Evolutionary conservation across 2,113 vertebrate species (phyloP), one percentile per base, ranked within the genome.

Genomic region (Hippocampus zosterae): DNA sequence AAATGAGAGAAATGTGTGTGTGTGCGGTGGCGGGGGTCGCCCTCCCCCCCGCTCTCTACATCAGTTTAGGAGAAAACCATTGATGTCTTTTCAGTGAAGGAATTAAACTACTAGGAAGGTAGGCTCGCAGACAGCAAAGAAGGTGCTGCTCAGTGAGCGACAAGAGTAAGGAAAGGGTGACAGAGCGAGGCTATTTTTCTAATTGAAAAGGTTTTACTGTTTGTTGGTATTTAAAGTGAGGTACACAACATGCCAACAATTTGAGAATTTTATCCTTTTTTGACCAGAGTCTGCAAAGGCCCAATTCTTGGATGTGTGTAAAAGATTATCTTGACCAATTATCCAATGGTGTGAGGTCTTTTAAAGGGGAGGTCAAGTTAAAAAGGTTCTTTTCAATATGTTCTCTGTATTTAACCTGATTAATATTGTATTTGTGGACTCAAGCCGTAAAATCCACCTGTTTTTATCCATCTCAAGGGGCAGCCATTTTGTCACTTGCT

Each of bases 31-130:
- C 67, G 75, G 83, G 71, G 75, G 73, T 74, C 85, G 67, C 67
- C 72, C 72, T 61, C 73, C 74, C 82, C 70, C 63, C 73, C 69
- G 76, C 80, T 66, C 73, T 80, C 72, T 61, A 62, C 78, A 81
- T 85, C 78, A 80, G 68, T 59, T 77, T 53, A 66, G 3, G 25
- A 84, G 75, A 73, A 70, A 41, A 12, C 41, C 72, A 86, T 85
- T 73, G 88, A 88, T 88, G 88, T 88, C 83, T 75, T 85, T 81
- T 73, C 77, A 70, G 69, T 29, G 33, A 82, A 71, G 82, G 82
- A 77, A 87, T 83, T 73, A 85, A 83, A 81, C 83, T 80, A 76
- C 65, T 71, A 64, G 73, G 72, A 73, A 56, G 76, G 33, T 37
- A 37, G 33, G 44, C 80, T 59, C 6, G 25, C 56, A 59, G 13